phyloP scores from a whole-genome alignment of 1,140 invertebrate genomes.

The Bombus impatiens region DNA sequence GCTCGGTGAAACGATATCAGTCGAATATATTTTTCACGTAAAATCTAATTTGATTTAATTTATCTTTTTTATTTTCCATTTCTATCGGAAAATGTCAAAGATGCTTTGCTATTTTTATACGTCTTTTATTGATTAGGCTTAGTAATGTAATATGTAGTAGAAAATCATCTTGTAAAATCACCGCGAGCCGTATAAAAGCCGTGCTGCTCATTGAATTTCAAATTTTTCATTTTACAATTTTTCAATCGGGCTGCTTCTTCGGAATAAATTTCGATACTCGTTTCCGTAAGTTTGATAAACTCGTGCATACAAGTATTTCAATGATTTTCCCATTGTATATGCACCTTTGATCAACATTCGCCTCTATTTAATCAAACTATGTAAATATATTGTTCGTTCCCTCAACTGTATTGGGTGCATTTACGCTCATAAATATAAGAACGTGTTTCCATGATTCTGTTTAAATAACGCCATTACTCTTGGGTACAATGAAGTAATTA shows the following conservation, averaged over 20 bases:
- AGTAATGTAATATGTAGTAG: no score
- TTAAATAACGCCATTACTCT: no score
- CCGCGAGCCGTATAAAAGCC: no score
- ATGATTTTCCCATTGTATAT: neutral
- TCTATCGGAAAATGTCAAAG: neutral
- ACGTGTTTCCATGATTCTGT: neutral
- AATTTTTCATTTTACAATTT: neutral
- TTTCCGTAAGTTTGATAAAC: neutral
- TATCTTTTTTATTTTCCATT: neutral
- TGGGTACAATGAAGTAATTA: conserved; percentile 1
- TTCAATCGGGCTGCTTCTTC: neutral
- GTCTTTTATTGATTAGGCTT: no score
- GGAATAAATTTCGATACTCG: neutral
- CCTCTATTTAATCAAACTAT: neutral
- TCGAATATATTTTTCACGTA: no score
- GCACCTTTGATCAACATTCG: neutral
- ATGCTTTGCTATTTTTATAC: no score
- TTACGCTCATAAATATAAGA: neutral
- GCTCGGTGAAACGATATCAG: neutral
- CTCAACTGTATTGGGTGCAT: neutral
- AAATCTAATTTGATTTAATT: no score
- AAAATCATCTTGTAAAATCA: neutral
- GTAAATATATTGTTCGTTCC: neutral
- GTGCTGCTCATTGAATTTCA: neutral
- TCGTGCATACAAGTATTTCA: neutral